Evolutionary conservation across 2,797 vertebrate genomes (phyloP).

Genomic region (Cyclura pinguis): DNA sequence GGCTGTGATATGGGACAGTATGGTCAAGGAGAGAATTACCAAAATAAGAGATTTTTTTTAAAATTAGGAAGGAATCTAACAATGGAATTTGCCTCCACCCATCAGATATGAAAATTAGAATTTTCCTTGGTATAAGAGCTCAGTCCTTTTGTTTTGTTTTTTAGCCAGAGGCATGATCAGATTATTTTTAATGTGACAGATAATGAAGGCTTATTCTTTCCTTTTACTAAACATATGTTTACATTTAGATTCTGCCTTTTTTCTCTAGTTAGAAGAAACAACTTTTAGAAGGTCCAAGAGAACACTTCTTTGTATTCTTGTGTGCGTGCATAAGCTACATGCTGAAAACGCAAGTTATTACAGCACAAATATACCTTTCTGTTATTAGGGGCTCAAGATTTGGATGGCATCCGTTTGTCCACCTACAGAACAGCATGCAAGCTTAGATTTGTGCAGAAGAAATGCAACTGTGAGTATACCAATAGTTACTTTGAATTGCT

Average conservation of each 20-base stretch:
- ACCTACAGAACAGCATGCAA: conserved; percentile 99
- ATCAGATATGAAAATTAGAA: not conserved
- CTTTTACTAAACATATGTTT: conserved; percentile 37
- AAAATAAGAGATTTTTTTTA: not conserved
- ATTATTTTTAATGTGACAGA: conserved; percentile 64
- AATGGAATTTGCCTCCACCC: too few relatives aligned
- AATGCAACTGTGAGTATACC: conserved; percentile 94
- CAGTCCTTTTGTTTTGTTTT: conserved; percentile 45
- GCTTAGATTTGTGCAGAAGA: conserved; percentile 98
- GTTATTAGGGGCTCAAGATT: conserved; percentile 92
- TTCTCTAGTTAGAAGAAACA: conserved; percentile 24
- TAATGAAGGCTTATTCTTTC: conserved; percentile 40
- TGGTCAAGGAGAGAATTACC: not conserved
- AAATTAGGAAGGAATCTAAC: too few relatives aligned
- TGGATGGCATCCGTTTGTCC: conserved; percentile 97
- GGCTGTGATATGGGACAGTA: not conserved
- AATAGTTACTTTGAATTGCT: conserved; percentile 40
- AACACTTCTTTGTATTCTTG: conserved; percentile 13
- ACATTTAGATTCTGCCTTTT: conserved; percentile 24
- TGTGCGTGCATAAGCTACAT: not conserved
- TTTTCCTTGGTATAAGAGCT: conserved; percentile 47
- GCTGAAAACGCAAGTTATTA: conserved; percentile 37
- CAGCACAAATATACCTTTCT: conserved; percentile 65
- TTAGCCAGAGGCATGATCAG: conserved; percentile 64
- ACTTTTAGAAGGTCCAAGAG: conserved; percentile 52